Conservation (phyloP, 1,140 invertebrate genomes). For the Polyergus mexicanus region DNA sequence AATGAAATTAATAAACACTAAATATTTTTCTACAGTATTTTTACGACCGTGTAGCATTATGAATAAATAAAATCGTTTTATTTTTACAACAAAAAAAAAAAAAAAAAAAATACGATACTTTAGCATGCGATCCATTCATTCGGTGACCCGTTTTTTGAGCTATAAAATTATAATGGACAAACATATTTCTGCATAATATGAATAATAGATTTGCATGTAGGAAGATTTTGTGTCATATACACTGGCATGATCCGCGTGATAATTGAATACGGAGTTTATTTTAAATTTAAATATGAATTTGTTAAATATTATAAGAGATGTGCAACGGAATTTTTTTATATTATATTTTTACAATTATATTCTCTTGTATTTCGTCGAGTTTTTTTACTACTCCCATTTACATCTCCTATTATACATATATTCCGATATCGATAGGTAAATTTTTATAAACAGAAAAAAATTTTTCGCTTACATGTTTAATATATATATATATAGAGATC, state of each 20-base stretch:
- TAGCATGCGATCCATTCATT: neutral
- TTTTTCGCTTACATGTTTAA: neutral
- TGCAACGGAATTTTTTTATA: neutral
- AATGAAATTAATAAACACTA: neutral
- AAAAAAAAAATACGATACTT: neutral
- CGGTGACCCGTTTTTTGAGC: neutral
- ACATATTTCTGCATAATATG: neutral
- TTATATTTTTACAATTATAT: constrained; percentile 18
- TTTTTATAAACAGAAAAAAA: constrained; percentile 21
- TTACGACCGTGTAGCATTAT: neutral
- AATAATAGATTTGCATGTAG: neutral
- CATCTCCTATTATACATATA: neutral
- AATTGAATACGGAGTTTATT: constrained; percentile 3
- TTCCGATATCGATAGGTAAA: constrained; percentile 19
- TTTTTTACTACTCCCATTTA: neutral
- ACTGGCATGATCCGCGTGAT: neutral
- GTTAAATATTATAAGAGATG: neutral
- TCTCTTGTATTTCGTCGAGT: neutral
- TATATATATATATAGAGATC: neutral
- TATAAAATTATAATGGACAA: neutral
- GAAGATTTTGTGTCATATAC: neutral
- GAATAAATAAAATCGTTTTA: neutral
- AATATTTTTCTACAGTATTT: neutral
- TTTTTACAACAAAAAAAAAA: neutral
- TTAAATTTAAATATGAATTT: constrained; percentile 39